phyloP scores from a whole-genome alignment of 2,888 invertebrate species.

The Leucozona laternaria region DNA sequence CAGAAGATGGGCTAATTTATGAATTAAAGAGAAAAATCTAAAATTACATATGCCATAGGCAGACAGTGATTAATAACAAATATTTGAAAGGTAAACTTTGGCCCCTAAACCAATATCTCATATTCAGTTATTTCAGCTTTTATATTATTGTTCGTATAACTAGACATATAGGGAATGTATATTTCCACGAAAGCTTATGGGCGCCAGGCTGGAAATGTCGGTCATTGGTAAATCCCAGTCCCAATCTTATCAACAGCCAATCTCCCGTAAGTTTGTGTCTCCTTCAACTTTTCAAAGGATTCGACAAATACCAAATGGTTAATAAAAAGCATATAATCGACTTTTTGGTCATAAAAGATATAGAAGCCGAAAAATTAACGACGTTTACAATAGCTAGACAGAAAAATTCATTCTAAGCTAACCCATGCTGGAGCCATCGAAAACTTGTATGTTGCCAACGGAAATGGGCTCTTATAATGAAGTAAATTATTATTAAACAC shows the following conservation, averaged over 20 bases:
- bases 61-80: slow-evolving; percentile 1
- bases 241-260: neutral
- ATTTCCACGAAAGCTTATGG: neutral
- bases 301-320: neutral
- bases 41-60: neutral
- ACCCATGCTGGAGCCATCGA: neutral
- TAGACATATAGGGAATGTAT: no score
- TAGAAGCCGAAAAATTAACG: neutral
- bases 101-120: neutral
- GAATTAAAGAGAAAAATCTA: neutral
- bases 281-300: neutral
- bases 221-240: neutral
- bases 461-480: neutral
- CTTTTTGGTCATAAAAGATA: neutral
- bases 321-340: neutral
- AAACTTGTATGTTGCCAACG: neutral
- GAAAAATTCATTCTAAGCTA: neutral
- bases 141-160: neutral
- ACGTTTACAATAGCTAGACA: neutral
- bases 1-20: neutral
- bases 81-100: neutral
- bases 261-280: neutral
- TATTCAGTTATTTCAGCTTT: neutral
- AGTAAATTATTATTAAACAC: neutral
- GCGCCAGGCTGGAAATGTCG: neutral